Percentiles rank a stretch among this genome's conserved stretches.
phyloP scores from a whole-genome alignment of 2,797 vertebrate genomes.

The Acropternis orthonyx region DNA sequence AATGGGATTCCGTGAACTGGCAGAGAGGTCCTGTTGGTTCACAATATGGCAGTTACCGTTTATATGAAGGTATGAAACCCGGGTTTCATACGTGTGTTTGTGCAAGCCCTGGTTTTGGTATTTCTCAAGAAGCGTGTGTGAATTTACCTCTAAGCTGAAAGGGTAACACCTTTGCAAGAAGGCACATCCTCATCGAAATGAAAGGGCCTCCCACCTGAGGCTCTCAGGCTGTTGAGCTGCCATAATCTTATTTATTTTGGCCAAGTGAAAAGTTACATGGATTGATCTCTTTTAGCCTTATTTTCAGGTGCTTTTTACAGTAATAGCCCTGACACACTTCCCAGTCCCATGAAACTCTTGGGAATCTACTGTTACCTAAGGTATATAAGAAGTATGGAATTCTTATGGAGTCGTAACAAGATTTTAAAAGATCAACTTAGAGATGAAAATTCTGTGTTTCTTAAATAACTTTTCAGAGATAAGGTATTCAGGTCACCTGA shows the following conservation, averaged over 20 bases:
- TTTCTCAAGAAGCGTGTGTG: neutral
- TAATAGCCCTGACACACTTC: neutral
- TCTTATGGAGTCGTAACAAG: neutral
- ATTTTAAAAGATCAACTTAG: neutral
- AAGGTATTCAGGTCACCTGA: neutral
- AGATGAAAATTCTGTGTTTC: neutral
- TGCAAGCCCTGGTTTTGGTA: neutral
- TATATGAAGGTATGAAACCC: neutral
- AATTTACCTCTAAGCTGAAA: neutral
- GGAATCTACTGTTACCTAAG: neutral
- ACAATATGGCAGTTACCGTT: neutral
- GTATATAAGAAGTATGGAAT: neutral
- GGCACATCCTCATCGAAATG: neutral
- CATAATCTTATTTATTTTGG: neutral
- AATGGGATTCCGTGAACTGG: neutral
- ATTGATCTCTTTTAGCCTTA: neutral
- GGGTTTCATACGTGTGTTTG: neutral
- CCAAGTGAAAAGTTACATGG: neutral
- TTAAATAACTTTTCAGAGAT: neutral
- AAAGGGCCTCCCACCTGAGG: neutral
- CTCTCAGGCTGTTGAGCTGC: neutral
- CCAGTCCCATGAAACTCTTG: neutral
- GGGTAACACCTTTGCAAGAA: neutral
- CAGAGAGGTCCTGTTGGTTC: neutral
- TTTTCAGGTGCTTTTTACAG: neutral